These are phyloP conservation scores for Pangasius krempfi DNA, from an alignment of 2,797 vertebrate species.

Conservation along the genomic window DNA sequence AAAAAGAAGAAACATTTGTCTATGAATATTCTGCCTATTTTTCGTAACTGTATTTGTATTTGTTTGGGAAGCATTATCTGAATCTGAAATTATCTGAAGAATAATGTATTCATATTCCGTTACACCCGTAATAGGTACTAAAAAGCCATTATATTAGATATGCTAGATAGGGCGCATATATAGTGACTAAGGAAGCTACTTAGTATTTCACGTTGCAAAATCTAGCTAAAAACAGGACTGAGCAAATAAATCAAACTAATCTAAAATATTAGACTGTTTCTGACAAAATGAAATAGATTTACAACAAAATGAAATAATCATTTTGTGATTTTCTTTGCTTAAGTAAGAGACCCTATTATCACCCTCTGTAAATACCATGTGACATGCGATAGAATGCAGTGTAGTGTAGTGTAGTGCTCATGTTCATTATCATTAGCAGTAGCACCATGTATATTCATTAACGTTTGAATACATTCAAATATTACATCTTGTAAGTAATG, in stretches of 20 bases:
- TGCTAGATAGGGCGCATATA: neutral
- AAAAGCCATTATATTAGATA: neutral
- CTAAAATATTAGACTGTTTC: neutral
- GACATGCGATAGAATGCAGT: neutral
- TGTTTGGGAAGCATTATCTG: neutral
- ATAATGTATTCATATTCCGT: neutral
- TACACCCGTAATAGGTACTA: neutral
- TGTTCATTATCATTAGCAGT: neutral
- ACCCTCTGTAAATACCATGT: neutral
- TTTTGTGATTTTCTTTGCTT: neutral
- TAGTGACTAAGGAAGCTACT: neutral
- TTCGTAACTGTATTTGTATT: neutral
- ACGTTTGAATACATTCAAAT: neutral
- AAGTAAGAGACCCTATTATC: neutral
- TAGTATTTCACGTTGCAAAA: neutral
- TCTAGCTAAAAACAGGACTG: neutral
- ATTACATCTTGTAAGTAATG: neutral
- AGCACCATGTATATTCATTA: neutral
- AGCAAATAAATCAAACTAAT: neutral
- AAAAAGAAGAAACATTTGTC: neutral
- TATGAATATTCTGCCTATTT: neutral
- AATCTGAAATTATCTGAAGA: neutral
- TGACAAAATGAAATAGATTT: neutral
- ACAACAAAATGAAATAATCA: neutral
- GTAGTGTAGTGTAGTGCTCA: neutral